Evolutionary conservation across 2,113 vertebrate species (phyloP).

Genomic region (Ictalurus furcatus): DNA sequence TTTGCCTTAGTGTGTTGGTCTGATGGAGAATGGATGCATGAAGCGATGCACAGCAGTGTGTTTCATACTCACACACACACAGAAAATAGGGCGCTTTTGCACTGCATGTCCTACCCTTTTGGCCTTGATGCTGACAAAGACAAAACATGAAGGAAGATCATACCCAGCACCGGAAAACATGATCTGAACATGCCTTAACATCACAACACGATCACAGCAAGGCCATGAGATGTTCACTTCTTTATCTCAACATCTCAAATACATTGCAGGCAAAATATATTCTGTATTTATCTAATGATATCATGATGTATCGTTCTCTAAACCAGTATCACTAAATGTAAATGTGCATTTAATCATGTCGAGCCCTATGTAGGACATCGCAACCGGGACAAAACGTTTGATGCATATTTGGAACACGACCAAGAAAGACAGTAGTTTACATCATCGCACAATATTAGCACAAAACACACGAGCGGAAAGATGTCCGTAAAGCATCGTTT

Average conservation of each 20-base stretch:
- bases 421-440: neutral
- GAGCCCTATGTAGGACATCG: constrained; percentile 10
- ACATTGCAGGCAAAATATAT: neutral
- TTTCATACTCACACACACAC: constrained; percentile 33
- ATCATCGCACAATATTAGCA: neutral
- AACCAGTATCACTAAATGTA: neutral
- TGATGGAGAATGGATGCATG: constrained; percentile 55
- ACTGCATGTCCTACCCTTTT: constrained; percentile 4
- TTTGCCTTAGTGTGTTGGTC: constrained; percentile 55
- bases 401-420: constrained; percentile 14
- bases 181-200: constrained; percentile 14
- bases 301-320: neutral
- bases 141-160: neutral
- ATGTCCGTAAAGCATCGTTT: neutral
- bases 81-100: constrained; percentile 27
- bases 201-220: constrained; percentile 25
- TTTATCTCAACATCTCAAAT: constrained; percentile 7
- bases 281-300: neutral
- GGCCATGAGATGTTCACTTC: neutral
- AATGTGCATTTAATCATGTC: neutral
- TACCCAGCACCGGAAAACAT: constrained; percentile 39
- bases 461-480: neutral
- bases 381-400: neutral
- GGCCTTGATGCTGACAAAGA: constrained; percentile 26
- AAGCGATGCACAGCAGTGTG: constrained; percentile 52